Base-by-base conservation (phyloP, 2,888 invertebrate genomes). In the Drosophila putrida region DNA sequence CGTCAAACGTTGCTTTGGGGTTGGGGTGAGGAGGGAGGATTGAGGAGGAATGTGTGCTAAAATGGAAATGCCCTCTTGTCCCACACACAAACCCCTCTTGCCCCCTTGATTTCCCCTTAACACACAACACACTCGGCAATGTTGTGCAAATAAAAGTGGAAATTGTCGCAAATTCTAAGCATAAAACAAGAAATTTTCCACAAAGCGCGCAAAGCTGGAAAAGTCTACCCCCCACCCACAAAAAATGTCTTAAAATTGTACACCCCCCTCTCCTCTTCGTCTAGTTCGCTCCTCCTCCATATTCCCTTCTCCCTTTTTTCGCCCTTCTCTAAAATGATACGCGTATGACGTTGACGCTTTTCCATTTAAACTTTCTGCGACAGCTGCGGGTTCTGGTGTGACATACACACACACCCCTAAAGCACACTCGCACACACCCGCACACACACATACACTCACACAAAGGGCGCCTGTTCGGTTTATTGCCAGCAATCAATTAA, bases 401-500 rank as follows among this genome's bases (percentile, higher is more conserved):
- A 55, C 57, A 66, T 49, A 46, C 57, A 28, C 53, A 58, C 59
- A 47, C 47, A 33, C 20, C 20, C 20, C 20, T 20, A 20, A 2
- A 20, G 20, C 59, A 49, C 49, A 43, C 49, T 44, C 47, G 38
- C 51, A 43, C 59, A 33, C 61, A 53, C n/a, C n/a, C n/a, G n/a
- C 46, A 43, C 58, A 44, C 31, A 53, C 20, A 53, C 44, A 9
- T 43, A 46, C 51, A 33, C 25, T 25, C 15, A 31, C 50, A 61
- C 65, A 75, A 79, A 59, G 79, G 88, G 73, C 83, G 88, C 75
- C 84, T 51, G 60, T 89, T 83, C 87, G 80, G 84, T 86, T 84
- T 84, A 84, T 84, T 84, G 89, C 83, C 81, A 68, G 89, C 87
- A 87, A 84, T 84, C 83, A 89, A 84, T 84, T 84, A 84, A 84